Percentiles rank a stretch among this genome's conserved stretches.
Conservation (phyloP, 2,797 vertebrate genomes). For the Tauraco hartlaubi region DNA sequence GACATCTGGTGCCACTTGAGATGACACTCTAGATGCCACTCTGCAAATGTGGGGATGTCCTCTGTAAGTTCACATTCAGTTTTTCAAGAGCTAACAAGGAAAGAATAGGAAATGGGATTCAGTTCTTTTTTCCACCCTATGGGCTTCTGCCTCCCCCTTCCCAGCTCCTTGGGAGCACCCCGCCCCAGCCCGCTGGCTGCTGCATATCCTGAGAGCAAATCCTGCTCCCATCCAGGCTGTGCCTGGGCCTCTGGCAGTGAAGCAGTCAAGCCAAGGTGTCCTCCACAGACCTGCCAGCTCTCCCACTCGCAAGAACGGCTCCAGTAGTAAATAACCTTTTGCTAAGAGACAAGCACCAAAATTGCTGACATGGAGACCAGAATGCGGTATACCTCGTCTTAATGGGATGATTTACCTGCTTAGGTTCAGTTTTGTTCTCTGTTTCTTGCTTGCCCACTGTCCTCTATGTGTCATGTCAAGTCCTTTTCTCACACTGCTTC, state of each 20-base stretch:
- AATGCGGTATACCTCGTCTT: rapidly evolving
- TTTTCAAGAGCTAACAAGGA: neutral
- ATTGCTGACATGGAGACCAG: neutral
- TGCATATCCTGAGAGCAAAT: neutral
- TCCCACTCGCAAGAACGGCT: neutral
- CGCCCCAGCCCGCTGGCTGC: neutral
- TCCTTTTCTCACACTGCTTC: neutral
- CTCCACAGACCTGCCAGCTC: rapidly evolving
- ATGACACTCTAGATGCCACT: neutral
- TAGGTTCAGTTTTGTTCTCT: neutral
- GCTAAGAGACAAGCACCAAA: neutral
- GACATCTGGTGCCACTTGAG: neutral
- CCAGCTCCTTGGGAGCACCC: neutral
- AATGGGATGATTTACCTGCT: rapidly evolving
- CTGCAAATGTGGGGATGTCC: neutral
- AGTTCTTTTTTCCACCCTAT: neutral
- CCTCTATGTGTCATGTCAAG: neutral
- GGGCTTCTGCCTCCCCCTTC: neutral
- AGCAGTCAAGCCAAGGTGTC: neutral
- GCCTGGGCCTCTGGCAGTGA: neutral
- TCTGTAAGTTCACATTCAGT: neutral
- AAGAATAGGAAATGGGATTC: neutral
- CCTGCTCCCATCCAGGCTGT: neutral
- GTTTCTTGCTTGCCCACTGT: neutral
- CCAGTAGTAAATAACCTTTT: neutral